Conservation (phyloP, 2,888 invertebrate genomes). For the Scaptomyza reducta region DNA sequence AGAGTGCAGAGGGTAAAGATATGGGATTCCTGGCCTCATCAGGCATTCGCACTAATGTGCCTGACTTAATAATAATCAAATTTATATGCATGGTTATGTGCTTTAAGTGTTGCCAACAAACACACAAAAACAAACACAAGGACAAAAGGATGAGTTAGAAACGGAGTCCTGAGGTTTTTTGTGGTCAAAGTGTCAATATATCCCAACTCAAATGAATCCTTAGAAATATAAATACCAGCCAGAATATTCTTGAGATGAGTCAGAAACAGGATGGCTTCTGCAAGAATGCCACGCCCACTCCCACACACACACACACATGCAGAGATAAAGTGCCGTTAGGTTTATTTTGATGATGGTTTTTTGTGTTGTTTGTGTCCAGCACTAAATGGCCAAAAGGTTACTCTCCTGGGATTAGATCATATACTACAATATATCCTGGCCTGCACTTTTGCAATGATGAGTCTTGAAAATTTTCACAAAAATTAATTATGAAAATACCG, state of each 20-base stretch:
- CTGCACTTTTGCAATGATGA: constrained; percentile 64
- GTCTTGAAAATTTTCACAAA: constrained; percentile 77
- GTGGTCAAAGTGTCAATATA: constrained; percentile 68
- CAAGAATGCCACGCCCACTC: constrained; percentile 48
- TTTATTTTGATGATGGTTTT: constrained; percentile 47
- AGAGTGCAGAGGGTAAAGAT: constrained; percentile 3
- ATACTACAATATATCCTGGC: constrained; percentile 34
- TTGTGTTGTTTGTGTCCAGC: constrained; percentile 58
- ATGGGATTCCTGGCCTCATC: constrained; percentile 50
- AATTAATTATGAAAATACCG: constrained; percentile 75
- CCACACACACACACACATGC: constrained; percentile 42
- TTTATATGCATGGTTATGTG: constrained; percentile 83
- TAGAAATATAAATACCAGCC: constrained; percentile 28
- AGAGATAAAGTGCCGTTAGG: constrained; percentile 44
- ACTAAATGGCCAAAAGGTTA: constrained; percentile 83
- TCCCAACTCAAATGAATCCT: constrained; percentile 49
- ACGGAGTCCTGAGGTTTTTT: constrained; percentile 16
- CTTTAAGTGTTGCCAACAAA: constrained; percentile 66
- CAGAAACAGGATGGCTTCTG: background rate
- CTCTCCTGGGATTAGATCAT: constrained; percentile 65
- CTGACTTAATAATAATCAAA: constrained; percentile 82
- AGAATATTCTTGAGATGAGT: constrained; percentile 34
- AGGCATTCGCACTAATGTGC: constrained; percentile 79
- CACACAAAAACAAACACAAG: constrained; percentile 4
- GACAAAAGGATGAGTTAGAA: constrained; percentile 9